Percentiles rank a stretch among this genome's conserved stretches.
phyloP scores from a whole-genome alignment of 2,797 vertebrate species.

The Sebastes minor region DNA sequence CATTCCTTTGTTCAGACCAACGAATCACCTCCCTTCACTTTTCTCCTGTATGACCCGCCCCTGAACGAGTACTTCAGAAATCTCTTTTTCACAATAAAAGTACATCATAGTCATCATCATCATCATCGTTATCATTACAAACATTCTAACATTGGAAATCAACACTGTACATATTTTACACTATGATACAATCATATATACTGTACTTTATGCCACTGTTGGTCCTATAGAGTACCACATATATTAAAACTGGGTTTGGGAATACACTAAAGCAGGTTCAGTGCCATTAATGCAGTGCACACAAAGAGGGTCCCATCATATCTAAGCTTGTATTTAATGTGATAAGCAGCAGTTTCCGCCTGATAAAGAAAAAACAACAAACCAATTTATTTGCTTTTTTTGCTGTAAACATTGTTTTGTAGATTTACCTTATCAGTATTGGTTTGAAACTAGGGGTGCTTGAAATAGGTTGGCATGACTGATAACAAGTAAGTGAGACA shows the following conservation, averaged over 20 bases:
- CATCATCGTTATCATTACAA: conserved; percentile 79
- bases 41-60: conserved; percentile 54
- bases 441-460: conserved; percentile 23
- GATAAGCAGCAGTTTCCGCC: conserved; percentile 37
- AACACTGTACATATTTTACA: conserved; percentile 88
- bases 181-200: conserved; percentile 85
- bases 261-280: conserved; percentile 61
- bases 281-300: conserved; percentile 65
- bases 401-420: conserved; percentile 56
- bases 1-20: conserved; percentile 81
- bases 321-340: conserved; percentile 33
- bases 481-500: conserved; percentile 37
- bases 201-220: conserved; percentile 71
- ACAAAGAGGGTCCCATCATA: conserved; percentile 49
- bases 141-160: conserved; percentile 86
- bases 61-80: conserved; percentile 69
- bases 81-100: conserved; percentile 82
- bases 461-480: conserved; percentile 34
- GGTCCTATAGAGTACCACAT: conserved; percentile 73
- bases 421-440: conserved; percentile 3
- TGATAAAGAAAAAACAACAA: conserved; percentile 18
- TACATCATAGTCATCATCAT: conserved; percentile 76
- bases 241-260: conserved; percentile 59
- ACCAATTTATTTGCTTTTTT: conserved; percentile 28
- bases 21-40: conserved; percentile 54